Base-by-base conservation (phyloP, 2,888 invertebrate species). In the Aromia moschata region DNA sequence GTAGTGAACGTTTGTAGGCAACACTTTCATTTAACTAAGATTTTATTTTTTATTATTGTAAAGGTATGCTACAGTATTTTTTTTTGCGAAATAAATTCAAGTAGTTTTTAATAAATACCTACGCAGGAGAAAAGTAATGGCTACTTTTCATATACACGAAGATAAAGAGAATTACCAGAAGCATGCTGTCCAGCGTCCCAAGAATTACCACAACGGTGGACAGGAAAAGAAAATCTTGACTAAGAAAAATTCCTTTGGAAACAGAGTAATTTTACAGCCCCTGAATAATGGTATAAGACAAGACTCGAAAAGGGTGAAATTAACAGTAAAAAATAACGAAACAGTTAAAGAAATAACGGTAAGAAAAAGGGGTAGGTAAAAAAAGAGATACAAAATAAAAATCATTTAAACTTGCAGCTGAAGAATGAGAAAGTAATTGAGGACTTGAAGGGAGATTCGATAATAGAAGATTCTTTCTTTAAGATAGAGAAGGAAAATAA, bases 71-170 rank as follows among this genome's bases (percentile, higher is more conserved):
- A n/a, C n/a, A n/a, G 25, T 40, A 18, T 36, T 45, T 15, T 9
- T 11, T 30, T 31, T 45, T 45, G 31, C 14, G 17, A 18, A n/a
- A 40, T 16, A 47, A 18, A 47, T 37, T 37, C 20, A 2, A 37
- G 11, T 30, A 9, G 3, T 37, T 37, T 47, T 40, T 38, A 15
- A 15, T 15, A 16, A 40, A 12, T n/a, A n/a, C n/a, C n/a, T 33
- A 15, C 11, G 36, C 2, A 1, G 16, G 31, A 33, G 30, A 36
- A 56, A 47, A 51, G 64, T 47, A 56, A 76, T 76, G 74, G 70
- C 74, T 44, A 61, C 66, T 41, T 74, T 76, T 67, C 64, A 65
- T 47, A 71, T 74, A 58, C 70, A 70, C 47, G 70, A 75, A 68
- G 76, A 76, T 62, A 46, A 60, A 33, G 66, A 66, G 51, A 65